Percentiles rank a stretch among this genome's conserved stretches.
phyloP scores from a whole-genome alignment of 2,113 vertebrate genomes.

The Psettodes erumei region DNA sequence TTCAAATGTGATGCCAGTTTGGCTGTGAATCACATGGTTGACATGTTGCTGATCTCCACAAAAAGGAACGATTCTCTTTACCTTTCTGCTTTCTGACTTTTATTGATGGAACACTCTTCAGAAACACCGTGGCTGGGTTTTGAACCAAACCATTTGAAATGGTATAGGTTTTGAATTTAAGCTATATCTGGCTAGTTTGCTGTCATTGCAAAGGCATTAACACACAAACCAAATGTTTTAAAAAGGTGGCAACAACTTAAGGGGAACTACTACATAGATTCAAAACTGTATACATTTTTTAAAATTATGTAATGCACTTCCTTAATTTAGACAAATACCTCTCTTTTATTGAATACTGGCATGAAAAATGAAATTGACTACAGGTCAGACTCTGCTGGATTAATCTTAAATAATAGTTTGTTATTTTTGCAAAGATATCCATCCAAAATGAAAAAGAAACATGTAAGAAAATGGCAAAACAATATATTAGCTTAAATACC shows the following conservation, averaged over 20 bases:
- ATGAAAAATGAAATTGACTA: not conserved
- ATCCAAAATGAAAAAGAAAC: not conserved
- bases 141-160: not conserved
- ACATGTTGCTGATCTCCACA: slow-evolving; percentile 49
- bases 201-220: not conserved
- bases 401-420: not conserved
- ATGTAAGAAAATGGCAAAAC: too few species aligned
- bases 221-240: not conserved
- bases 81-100: slow-evolving; percentile 34
- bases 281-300: too few species aligned
- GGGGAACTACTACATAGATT: too few species aligned
- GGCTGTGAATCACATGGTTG: slow-evolving; percentile 52
- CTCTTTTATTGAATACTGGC: not conserved
- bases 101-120: slow-evolving; percentile 8
- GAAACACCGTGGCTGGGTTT: not conserved
- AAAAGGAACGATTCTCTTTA: slow-evolving; percentile 52
- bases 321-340: not conserved
- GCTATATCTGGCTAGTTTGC: not conserved
- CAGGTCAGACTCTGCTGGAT: not conserved
- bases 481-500: too few species aligned
- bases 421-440: not conserved
- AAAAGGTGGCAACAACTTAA: too few species aligned
- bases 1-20: slow-evolving; percentile 42
- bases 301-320: too few species aligned
- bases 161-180: not conserved